phyloP scores from a whole-genome alignment of 1,140 invertebrate genomes.

The Xylocopa sonorina region DNA sequence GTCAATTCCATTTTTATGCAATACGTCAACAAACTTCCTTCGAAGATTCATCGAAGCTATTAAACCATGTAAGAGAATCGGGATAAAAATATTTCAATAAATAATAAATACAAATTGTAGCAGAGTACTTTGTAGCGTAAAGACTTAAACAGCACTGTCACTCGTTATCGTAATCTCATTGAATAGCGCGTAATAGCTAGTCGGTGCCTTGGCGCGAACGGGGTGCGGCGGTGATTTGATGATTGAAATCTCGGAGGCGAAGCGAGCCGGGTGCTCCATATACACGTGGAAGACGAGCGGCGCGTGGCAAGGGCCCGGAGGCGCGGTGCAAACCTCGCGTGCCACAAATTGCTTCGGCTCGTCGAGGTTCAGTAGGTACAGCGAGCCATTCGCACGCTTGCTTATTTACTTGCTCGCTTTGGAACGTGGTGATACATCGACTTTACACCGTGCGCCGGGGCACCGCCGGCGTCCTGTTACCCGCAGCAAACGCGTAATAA shows the following conservation, averaged over 20 bases:
- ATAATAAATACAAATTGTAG: too few relatives aligned
- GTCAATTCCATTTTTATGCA: too few relatives aligned
- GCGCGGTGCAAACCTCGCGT: constrained; percentile 70
- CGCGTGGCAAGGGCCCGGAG: constrained; percentile 69
- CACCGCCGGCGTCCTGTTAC: constrained; percentile 24
- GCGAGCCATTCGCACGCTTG: constrained; percentile 63
- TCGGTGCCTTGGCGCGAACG: neutral
- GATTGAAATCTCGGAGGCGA: constrained; percentile 18
- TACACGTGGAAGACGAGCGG: constrained; percentile 51
- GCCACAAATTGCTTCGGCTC: constrained; percentile 75
- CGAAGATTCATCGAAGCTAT: too few relatives aligned
- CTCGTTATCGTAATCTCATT: neutral
- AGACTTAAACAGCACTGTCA: neutral
- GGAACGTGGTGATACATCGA: constrained; percentile 45
- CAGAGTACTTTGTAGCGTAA: too few relatives aligned
- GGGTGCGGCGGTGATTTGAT: neutral
- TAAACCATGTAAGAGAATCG: too few relatives aligned
- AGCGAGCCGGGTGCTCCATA: constrained; percentile 16
- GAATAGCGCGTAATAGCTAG: neutral
- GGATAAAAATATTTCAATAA: too few relatives aligned
- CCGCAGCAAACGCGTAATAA: constrained; percentile 11
- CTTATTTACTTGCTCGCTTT: constrained; percentile 66
- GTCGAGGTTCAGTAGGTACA: constrained; percentile 61
- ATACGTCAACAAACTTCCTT: too few relatives aligned
- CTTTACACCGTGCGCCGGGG: constrained; percentile 22